Evolutionary conservation across 2,113 vertebrate species (phyloP).

Genomic region (Colius striatus): DNA sequence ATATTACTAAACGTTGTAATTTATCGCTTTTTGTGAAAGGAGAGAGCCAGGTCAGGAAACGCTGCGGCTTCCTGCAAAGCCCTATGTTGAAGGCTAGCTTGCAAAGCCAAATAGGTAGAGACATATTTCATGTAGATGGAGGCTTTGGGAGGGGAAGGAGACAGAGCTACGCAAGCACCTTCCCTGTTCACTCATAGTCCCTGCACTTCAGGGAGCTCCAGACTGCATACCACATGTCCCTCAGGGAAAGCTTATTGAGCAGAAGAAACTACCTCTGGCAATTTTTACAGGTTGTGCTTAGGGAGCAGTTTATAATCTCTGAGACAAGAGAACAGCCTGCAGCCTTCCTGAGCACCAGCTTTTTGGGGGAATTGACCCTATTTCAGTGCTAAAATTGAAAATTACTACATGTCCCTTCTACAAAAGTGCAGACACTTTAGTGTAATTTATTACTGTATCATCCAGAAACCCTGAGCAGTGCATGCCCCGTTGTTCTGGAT

Average conservation of each 20-base stretch:
- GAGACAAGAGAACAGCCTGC: neutral
- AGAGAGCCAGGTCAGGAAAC: neutral
- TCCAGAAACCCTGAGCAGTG: neutral
- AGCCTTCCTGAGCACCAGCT: neutral
- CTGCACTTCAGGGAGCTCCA: neutral
- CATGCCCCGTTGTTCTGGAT: neutral
- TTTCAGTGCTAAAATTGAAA: neutral
- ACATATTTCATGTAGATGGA: neutral
- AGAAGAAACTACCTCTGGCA: neutral
- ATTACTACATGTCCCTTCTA: neutral
- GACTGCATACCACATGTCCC: neutral
- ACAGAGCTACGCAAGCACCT: neutral
- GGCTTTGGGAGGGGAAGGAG: neutral
- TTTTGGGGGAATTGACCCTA: neutral
- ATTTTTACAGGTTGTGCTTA: slow-evolving; percentile 7
- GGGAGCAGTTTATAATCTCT: neutral
- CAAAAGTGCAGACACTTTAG: neutral
- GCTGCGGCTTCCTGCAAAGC: neutral
- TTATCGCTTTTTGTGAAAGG: neutral
- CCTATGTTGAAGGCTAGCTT: neutral
- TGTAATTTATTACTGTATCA: neutral
- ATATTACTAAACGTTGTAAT: neutral
- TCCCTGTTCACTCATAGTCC: neutral
- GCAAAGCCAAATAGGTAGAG: neutral
- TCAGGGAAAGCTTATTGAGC: neutral